Percentiles rank a stretch among this genome's conserved stretches.
Conservation (phyloP, 2,888 invertebrate species). For the Tiliacea citrago region DNA sequence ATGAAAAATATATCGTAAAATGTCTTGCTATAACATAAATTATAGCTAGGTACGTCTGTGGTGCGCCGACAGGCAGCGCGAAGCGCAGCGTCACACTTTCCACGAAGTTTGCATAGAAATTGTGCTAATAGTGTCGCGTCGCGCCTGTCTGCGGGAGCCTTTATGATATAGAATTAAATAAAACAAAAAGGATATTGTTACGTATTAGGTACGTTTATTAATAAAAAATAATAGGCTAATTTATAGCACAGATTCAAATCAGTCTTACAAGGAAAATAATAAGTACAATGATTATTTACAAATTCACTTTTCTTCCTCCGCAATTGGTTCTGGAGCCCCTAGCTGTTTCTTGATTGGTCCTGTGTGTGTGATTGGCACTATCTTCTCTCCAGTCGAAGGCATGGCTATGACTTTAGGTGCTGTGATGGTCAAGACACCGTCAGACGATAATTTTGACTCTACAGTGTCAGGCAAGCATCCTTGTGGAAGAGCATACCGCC, state of each 20-base stretch:
- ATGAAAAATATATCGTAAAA: no score
- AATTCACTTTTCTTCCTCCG: constrained; percentile 36
- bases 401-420: constrained; percentile 90
- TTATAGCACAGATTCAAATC: constrained; percentile 67
- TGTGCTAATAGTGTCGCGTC: no score
- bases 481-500: constrained; percentile 93
- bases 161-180: no score
- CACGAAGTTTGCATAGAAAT: no score
- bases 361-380: constrained; percentile 91
- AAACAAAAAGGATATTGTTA: constrained; percentile 5
- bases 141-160: no score
- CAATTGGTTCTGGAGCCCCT: constrained; percentile 59
- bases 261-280: constrained; percentile 73
- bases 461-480: constrained; percentile 94
- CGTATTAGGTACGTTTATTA: constrained; percentile 32
- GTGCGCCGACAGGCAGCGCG: no score
- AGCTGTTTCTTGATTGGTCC: constrained; percentile 88
- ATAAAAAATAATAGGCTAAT: constrained; percentile 53
- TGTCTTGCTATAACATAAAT: no score
- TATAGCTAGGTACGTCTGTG: no score
- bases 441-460: constrained; percentile 93
- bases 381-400: constrained; percentile 88
- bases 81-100: no score
- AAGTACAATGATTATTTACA: constrained; percentile 41
- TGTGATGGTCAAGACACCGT: constrained; percentile 94